A percentile compares a stretch with the other conserved stretches of the same genome.
phyloP scores from a whole-genome alignment of 37 sponge, comb jelly and placozoan species.

The Cliona cf. orientalis region DNA sequence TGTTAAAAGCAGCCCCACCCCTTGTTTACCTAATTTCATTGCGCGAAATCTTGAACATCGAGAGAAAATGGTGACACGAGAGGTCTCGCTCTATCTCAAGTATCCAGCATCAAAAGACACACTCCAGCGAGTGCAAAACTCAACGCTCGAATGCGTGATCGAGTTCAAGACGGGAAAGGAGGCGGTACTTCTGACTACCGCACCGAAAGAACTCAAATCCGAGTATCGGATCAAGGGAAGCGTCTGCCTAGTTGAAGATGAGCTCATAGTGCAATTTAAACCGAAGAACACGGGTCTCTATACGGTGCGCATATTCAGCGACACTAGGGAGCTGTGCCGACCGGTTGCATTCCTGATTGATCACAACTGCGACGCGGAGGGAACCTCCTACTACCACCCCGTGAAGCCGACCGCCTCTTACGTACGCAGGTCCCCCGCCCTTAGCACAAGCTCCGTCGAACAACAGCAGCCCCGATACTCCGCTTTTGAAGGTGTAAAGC shows the following conservation, averaged over 20 bases:
- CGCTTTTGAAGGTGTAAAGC: not conserved
- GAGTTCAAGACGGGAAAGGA: slow-evolving; percentile 55
- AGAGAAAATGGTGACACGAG: slow-evolving; percentile 38
- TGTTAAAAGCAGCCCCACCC: too few species aligned
- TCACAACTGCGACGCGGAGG: slow-evolving; percentile 20
- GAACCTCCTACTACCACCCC: slow-evolving; percentile 15
- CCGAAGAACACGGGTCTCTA: slow-evolving; percentile 53
- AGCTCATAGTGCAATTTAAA: slow-evolving; percentile 51
- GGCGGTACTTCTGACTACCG: slow-evolving; percentile 13
- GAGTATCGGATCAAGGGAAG: slow-evolving; percentile 58
- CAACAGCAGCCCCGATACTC: not conserved
- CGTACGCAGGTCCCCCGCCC: too few species aligned
- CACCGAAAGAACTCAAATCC: slow-evolving; percentile 17
- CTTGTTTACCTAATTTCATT: too few species aligned
- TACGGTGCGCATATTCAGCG: slow-evolving; percentile 56
- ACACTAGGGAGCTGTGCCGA: slow-evolving; percentile 54
- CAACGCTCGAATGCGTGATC: slow-evolving; percentile 52
- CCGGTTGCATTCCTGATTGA: slow-evolving; percentile 47
- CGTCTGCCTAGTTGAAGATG: slow-evolving; percentile 35
- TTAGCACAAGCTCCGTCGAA: not conserved
- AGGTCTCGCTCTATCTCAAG: slow-evolving; percentile 50
- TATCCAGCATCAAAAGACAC: slow-evolving; percentile 26
- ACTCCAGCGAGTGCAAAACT: slow-evolving; percentile 50
- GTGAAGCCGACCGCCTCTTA: not conserved
- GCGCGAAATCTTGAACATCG: too few species aligned